Percentiles rank a stretch among this genome's conserved stretches.
Conservation (phyloP, 2,113 vertebrate species). For the Leuciscus idus region DNA sequence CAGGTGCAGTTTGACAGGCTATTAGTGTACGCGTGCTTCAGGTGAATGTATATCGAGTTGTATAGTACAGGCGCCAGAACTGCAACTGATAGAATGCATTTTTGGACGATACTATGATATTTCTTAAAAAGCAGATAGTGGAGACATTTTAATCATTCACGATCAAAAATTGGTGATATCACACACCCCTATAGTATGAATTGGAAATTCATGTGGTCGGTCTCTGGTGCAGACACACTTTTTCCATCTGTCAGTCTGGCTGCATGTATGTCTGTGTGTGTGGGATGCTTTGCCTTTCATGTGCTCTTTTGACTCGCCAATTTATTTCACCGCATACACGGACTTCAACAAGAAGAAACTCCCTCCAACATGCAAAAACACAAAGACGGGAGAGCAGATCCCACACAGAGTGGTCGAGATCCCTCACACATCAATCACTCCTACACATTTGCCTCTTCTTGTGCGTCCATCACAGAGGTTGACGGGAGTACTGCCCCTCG, state of each 20-base stretch:
- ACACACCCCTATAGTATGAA: not conserved
- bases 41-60: too few species aligned
- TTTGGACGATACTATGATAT: too few species aligned
- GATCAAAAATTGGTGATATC: too few species aligned
- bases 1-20: too few species aligned
- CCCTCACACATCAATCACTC: constrained; percentile 69
- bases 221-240: constrained; percentile 48
- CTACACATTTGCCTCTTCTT: constrained; percentile 60
- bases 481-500: constrained; percentile 69
- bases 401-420: constrained; percentile 45
- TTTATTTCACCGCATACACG: constrained; percentile 49
- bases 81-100: too few species aligned
- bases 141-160: too few species aligned
- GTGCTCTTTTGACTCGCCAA: constrained; percentile 38
- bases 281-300: constrained; percentile 12
- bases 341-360: constrained; percentile 70
- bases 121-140: too few species aligned
- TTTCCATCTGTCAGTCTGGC: constrained; percentile 57
- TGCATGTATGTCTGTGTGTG: constrained; percentile 34
- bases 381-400: constrained; percentile 68
- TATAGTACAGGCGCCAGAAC: too few species aligned
- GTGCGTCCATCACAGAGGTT: constrained; percentile 71
- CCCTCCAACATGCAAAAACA: constrained; percentile 68
- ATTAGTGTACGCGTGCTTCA: too few species aligned
- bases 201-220: constrained; percentile 16